Conservation (phyloP, 1,140 invertebrate genomes). For the Solenopsis fugax region DNA sequence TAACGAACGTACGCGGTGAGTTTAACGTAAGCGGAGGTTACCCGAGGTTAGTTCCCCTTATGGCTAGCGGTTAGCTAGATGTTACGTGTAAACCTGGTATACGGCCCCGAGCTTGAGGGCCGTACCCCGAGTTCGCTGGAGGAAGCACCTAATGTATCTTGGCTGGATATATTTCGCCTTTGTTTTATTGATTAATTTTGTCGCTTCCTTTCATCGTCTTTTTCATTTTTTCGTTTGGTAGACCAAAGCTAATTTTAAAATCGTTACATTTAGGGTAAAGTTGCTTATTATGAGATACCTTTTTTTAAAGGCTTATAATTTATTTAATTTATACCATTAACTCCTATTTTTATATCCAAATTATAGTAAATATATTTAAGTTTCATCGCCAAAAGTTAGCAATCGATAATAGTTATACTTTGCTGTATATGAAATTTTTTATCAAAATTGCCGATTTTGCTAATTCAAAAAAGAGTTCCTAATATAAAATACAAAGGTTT, state of each 20-base stretch:
- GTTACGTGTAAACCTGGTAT: conserved; percentile 40
- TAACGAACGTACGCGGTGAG: conserved; percentile 68
- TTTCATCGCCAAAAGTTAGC: no score
- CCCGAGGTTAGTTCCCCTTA: conserved; percentile 70
- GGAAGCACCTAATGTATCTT: neutral
- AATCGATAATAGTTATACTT: no score
- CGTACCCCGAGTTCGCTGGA: neutral
- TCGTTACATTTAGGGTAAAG: no score
- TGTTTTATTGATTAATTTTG: conserved; percentile 32
- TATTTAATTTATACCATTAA: no score
- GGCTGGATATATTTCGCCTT: neutral
- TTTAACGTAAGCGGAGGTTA: conserved; percentile 70
- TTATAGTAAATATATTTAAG: no score
- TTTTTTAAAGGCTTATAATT: no score
- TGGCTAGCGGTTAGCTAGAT: conserved; percentile 41
- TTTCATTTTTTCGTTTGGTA: conserved; percentile 10
- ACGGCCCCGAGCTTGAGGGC: neutral
- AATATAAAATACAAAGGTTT: no score
- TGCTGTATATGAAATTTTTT: no score
- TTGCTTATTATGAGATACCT: no score
- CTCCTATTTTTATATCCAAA: no score
- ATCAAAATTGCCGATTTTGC: no score
- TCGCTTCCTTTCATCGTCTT: neutral
- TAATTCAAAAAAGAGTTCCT: no score
- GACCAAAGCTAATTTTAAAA: conserved; percentile 3